A percentile compares a stretch with the other conserved stretches of the same genome.
phyloP scores from a whole-genome alignment of 2,797 vertebrate genomes.

The Pampus argenteus region DNA sequence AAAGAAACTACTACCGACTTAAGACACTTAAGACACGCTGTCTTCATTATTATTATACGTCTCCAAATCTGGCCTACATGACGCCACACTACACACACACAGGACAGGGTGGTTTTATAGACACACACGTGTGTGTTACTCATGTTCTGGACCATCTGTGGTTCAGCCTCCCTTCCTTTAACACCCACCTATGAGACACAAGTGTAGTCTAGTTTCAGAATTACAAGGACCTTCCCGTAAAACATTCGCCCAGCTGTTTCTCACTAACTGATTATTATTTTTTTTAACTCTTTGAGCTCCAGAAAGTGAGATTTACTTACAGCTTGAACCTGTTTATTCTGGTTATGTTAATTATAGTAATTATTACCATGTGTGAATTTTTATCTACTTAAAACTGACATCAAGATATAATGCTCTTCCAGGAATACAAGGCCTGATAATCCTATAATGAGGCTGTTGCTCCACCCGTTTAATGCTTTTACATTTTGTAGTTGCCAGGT shows the following conservation, averaged over 20 bases:
- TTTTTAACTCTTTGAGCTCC: conserved; percentile 3
- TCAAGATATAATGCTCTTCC: not conserved
- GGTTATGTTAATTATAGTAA: too few relatives aligned
- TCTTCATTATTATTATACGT: not conserved
- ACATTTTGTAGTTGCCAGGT: not conserved
- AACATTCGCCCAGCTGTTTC: conserved; percentile 26
- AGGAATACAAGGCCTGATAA: too few relatives aligned
- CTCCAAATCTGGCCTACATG: not conserved
- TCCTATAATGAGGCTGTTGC: not conserved
- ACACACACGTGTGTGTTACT: conserved; percentile 2
- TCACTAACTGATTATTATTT: too few relatives aligned
- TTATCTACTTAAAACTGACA: not conserved
- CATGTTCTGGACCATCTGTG: not conserved
- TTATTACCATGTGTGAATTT: too few relatives aligned
- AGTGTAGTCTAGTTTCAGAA: conserved; percentile 48
- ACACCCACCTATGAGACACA: conserved; percentile 25
- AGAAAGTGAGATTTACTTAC: not conserved
- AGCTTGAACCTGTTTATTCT: too few relatives aligned
- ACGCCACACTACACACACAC: not conserved
- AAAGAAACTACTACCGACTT: not conserved
- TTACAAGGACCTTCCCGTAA: conserved; percentile 26
- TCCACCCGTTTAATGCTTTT: not conserved
- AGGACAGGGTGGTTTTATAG: rapidly evolving
- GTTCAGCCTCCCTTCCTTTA: too few relatives aligned
- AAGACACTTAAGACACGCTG: not conserved